Evolutionary conservation across 2,113 vertebrate species (phyloP), one percentile per base, ranked within the genome.

Genomic region (Grallaria varia): DNA sequence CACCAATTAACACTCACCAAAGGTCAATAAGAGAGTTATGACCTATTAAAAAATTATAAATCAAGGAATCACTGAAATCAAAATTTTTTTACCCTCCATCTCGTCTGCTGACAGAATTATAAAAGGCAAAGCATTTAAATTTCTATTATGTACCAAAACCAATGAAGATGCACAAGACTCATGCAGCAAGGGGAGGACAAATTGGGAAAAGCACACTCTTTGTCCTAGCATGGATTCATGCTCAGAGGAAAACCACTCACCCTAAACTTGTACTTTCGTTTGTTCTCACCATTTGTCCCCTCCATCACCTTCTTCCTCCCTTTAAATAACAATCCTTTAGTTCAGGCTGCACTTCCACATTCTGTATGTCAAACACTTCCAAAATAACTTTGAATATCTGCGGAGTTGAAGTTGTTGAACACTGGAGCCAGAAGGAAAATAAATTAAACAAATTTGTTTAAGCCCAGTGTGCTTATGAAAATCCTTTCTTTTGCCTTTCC

Each of bases 391-490:
- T 16, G 64, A 96, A 68, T 77, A 66, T 60, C 13, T 75, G 37
- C 95, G 40, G 82, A 82, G 37, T 88, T 83, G 37, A 88, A 94
- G 82, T n/a, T 66, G 47, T 78, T 94, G 50, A 92, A 94, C 93
- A 88, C 31, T n/a, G 45, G 25, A 88, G 63, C 44, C 84, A 71
- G 75, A 64, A 92, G 69, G 42, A 94, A 97, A 96, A 96, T 59
- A 85, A 97, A 91, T 89, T 96, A 94, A 95, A 95, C 74, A 83
- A 84, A 88, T 94, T 93, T 69, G 42, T 93, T 95, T 92, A 96
- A 97, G 42, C 47, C 53, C 64, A 90, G 21, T 35, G 69, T 63
- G 68, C 37, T 89, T 84, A 91, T 60, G 50, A 86, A 94, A 82
- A 52, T 37, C 40, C 40, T 75, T 94, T 87, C 62, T 63, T 95